phyloP scores from a whole-genome alignment of 2,797 vertebrate genomes.

The Sparidentex hasta region DNA sequence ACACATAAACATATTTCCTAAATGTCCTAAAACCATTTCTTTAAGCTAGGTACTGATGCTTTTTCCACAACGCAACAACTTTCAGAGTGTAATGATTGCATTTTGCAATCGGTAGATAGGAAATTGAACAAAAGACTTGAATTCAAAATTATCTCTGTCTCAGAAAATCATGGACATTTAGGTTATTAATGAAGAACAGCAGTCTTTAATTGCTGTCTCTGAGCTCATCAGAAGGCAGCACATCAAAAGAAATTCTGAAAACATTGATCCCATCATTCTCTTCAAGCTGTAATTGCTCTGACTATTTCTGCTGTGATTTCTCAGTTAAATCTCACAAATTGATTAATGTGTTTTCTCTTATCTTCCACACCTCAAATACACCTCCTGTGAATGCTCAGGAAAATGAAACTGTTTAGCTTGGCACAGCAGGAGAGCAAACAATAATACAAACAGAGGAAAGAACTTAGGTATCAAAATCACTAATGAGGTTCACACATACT shows the following conservation, averaged over 20 bases:
- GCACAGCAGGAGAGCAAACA: conserved; percentile 53
- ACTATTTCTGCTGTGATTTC: conserved; percentile 31
- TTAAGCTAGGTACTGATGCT: not conserved
- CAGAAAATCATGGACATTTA: not conserved
- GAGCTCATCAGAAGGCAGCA: conserved; percentile 22
- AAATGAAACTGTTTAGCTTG: conserved; percentile 38
- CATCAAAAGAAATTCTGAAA: conserved; percentile 40
- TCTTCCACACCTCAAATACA: conserved; percentile 49
- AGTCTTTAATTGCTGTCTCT: conserved; percentile 4
- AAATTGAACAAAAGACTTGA: not conserved
- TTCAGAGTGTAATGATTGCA: not conserved
- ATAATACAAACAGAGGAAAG: conserved; percentile 33
- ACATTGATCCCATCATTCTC: conserved; percentile 42
- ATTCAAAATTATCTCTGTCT: conserved; percentile 2
- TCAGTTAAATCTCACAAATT: conserved; percentile 34
- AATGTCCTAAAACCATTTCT: not conserved
- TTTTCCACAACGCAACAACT: not conserved
- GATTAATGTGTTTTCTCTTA: conserved; percentile 29
- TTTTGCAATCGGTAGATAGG: not conserved
- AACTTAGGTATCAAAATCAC: conserved; percentile 34
- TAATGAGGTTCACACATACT: conserved; percentile 52
- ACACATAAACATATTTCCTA: not conserved
- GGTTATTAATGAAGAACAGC: conserved; percentile 9
- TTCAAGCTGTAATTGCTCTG: conserved; percentile 30
- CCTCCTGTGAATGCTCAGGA: conserved; percentile 47